phyloP scores from a whole-genome alignment of 2,888 invertebrate genomes.

The Synanthedon vespiformis region DNA sequence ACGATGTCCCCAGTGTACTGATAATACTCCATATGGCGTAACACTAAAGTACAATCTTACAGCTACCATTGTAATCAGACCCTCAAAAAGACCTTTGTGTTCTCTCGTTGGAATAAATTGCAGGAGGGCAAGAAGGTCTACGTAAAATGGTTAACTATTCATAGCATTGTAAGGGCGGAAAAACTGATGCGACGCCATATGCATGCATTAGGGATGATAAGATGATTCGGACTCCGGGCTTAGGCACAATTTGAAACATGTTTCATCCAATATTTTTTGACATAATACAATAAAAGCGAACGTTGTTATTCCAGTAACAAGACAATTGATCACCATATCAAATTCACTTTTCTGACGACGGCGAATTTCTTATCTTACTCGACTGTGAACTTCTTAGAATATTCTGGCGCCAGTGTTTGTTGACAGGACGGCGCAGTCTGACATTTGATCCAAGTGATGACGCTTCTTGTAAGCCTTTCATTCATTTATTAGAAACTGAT shows the following conservation, averaged over 20 bases:
- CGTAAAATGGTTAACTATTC: conserved; percentile 35
- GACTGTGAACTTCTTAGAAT: conserved; percentile 40
- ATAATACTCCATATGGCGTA: conserved; percentile 68
- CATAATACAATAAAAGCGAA: not conserved
- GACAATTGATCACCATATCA: not conserved
- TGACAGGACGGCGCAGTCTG: conserved; percentile 26
- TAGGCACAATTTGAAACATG: conserved; percentile 32
- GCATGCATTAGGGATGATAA: conserved; percentile 65
- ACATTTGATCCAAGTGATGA: no score
- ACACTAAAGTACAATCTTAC: conserved; percentile 42
- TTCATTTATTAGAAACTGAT: no score
- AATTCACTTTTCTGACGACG: conserved; percentile 9
- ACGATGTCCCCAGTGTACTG: conserved; percentile 58
- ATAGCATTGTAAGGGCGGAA: conserved; percentile 50
- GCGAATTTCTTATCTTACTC: conserved; percentile 25
- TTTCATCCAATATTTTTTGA: not conserved
- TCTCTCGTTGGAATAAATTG: conserved; percentile 2
- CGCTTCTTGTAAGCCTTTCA: no score
- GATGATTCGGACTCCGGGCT: conserved; percentile 49
- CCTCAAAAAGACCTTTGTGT: conserved; percentile 7
- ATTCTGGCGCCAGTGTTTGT: conserved; percentile 45
- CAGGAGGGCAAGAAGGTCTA: conserved; percentile 16
- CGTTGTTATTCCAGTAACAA: not conserved
- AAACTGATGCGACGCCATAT: conserved; percentile 63
- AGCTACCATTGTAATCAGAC: conserved; percentile 38